phyloP scores from a whole-genome alignment of 2,113 vertebrate genomes.

The Petaurus breviceps region DNA sequence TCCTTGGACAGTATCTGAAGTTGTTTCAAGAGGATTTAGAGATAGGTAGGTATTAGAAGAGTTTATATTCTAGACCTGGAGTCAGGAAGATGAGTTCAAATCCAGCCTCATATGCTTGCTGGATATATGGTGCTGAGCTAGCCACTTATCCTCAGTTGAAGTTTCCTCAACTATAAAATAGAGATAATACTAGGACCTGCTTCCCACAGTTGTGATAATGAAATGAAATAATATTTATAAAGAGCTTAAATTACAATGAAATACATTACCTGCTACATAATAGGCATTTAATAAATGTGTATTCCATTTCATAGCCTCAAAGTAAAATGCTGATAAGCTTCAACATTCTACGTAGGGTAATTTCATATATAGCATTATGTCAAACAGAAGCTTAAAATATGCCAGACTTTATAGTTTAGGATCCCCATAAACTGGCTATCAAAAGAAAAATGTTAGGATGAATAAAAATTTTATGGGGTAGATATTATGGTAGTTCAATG shows the following conservation, averaged over 20 bases:
- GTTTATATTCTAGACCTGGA: not conserved
- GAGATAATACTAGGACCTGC: not conserved
- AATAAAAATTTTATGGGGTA: not conserved
- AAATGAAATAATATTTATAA: not conserved
- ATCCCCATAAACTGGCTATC: not conserved
- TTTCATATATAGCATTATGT: not conserved
- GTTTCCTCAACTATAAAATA: not conserved
- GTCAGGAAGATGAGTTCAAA: not conserved
- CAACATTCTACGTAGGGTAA: not conserved
- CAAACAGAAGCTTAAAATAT: not conserved
- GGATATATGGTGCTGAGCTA: not conserved
- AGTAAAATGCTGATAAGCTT: not conserved
- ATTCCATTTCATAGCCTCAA: not conserved
- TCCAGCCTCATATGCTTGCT: not conserved
- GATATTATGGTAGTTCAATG: not conserved
- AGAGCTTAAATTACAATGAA: not conserved
- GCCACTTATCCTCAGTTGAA: not conserved
- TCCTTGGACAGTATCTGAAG: not conserved
- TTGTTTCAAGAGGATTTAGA: not conserved
- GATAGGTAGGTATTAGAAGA: not conserved
- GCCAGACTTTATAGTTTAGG: not conserved
- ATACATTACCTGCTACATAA: not conserved
- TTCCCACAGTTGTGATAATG: not conserved
- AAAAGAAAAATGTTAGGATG: not conserved
- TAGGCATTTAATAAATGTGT: not conserved